Percentiles rank a stretch among this genome's conserved stretches.
phyloP scores from a whole-genome alignment of 2,113 vertebrate genomes.

The Chlorocebus sabaeus region DNA sequence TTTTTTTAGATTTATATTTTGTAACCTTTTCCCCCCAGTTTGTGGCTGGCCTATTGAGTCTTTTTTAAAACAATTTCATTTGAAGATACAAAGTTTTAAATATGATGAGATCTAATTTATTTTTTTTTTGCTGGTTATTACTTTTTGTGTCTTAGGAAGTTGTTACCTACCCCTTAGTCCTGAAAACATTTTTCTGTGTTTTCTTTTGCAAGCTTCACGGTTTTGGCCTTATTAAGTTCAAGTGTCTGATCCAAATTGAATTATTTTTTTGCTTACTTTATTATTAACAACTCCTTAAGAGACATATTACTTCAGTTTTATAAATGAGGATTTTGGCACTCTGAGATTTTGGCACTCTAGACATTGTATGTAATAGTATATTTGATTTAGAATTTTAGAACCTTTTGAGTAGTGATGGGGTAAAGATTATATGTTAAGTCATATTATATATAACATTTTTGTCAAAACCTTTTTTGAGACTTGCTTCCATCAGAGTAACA shows the following conservation, averaged over 20 bases:
- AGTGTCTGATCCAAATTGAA: neutral
- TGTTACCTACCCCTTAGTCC: neutral
- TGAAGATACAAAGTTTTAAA: neutral
- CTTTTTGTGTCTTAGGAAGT: slow-evolving; percentile 26
- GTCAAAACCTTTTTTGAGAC: neutral
- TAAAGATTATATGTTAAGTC: neutral
- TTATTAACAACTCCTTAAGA: neutral
- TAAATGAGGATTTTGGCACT: neutral
- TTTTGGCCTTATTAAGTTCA: slow-evolving; percentile 5
- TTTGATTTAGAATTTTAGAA: neutral
- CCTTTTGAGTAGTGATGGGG: neutral
- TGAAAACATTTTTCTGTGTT: neutral
- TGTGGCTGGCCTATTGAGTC: neutral
- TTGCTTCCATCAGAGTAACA: neutral
- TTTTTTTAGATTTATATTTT: neutral
- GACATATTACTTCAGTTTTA: neutral
- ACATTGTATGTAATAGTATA: neutral
- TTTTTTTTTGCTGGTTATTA: neutral
- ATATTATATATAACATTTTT: neutral
- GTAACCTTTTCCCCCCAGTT: neutral
- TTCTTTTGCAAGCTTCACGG: slow-evolving; percentile 10
- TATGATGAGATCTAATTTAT: neutral
- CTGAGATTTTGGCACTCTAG: neutral
- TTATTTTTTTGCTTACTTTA: neutral
- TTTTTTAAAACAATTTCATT: neutral